Evolutionary conservation across 2,113 vertebrate species (phyloP).

Genomic region (Steatornis caripensis): DNA sequence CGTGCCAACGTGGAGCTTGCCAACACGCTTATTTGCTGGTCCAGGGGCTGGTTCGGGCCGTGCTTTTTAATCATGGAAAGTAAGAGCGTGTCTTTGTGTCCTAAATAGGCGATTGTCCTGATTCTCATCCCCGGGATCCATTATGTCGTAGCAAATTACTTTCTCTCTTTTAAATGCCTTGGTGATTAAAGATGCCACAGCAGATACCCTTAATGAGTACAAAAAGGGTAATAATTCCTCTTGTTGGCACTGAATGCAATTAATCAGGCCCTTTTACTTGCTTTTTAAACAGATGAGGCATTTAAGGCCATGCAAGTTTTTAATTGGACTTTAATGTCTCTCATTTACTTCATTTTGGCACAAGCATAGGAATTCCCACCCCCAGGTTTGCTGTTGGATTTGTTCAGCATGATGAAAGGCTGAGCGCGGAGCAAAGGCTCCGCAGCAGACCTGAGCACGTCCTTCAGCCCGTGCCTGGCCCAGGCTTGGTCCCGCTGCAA

Average conservation of each 20-base stretch:
- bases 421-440: background rate
- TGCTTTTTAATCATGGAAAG: background rate
- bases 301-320: constrained; percentile 52
- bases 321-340: constrained; percentile 61
- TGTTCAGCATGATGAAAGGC: constrained; percentile 13
- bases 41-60: background rate
- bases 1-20: too few species aligned
- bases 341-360: constrained; percentile 58
- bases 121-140: constrained; percentile 7
- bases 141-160: constrained; percentile 56
- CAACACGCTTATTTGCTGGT: background rate
- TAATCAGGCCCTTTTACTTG: constrained; percentile 55
- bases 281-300: constrained; percentile 51
- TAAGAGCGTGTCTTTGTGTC: background rate
- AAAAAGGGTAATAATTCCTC: constrained; percentile 61
- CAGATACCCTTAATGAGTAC: constrained; percentile 59
- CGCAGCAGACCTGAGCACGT: background rate
- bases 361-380: background rate
- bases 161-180: constrained; percentile 50
- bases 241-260: constrained; percentile 49
- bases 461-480: background rate
- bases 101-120: constrained; percentile 40
- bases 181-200: constrained; percentile 57
- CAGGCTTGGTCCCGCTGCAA: background rate
- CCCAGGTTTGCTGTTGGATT: constrained; percentile 26